A percentile compares a stretch with the other conserved stretches of the same genome.
Evolutionary conservation across 2,797 vertebrate species (phyloP).

Genomic region (Saguinus oedipus): DNA sequence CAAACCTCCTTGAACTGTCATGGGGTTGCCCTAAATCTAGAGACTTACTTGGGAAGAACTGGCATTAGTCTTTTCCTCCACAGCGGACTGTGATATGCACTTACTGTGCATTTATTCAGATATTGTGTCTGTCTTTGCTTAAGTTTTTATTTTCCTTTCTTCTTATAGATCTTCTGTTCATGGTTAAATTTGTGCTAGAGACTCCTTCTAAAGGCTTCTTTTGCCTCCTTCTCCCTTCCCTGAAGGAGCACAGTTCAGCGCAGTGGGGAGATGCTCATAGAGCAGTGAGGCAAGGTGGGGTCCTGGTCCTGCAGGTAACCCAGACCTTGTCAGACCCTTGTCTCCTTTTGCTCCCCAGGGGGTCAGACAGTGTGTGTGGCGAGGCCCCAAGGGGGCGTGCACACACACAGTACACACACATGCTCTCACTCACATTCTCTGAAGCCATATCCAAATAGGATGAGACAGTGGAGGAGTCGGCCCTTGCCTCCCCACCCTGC

Average conservation of each 20-base stretch:
- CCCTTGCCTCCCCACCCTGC: background rate
- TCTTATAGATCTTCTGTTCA: background rate
- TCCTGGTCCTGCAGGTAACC: background rate
- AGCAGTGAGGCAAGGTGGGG: background rate
- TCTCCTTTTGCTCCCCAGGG: background rate
- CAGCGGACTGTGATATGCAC: background rate
- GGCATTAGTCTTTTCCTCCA: background rate
- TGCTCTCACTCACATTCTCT: too few relatives aligned
- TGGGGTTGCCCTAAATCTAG: background rate
- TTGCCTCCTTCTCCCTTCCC: too few relatives aligned
- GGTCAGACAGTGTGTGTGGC: rapidly evolving
- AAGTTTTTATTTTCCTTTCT: background rate
- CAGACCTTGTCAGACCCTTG: rapidly evolving
- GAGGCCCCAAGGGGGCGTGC: rapidly evolving
- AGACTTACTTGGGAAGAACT: background rate
- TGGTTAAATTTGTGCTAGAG: background rate
- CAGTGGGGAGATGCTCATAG: background rate
- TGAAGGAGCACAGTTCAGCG: background rate
- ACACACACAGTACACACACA: background rate
- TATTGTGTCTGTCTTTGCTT: background rate
- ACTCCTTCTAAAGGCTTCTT: background rate
- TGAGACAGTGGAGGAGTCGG: background rate
- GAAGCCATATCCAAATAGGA: rapidly evolving
- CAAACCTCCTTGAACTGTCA: background rate
- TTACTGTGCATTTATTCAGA: background rate